phyloP scores from a whole-genome alignment of 2,888 invertebrate genomes.

The Drosophila longiperda region DNA sequence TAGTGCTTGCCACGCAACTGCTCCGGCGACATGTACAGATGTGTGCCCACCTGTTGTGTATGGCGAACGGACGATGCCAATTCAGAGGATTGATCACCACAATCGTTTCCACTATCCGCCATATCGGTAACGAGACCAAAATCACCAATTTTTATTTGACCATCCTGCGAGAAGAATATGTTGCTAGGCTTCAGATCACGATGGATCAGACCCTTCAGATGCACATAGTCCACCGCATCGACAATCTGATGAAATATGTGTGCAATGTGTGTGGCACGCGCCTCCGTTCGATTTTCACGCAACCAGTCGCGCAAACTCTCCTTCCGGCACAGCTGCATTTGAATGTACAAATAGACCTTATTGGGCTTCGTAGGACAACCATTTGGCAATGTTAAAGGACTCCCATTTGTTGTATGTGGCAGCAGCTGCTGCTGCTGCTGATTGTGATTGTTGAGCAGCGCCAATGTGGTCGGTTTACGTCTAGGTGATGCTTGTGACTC shows the following conservation, averaged over 20 bases:
- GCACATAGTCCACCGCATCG: slow-evolving; percentile 97
- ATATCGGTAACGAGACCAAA: slow-evolving; percentile 98
- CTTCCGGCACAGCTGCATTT: slow-evolving; percentile 97
- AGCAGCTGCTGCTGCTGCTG: slow-evolving; percentile 38
- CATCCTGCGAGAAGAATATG: slow-evolving; percentile 96
- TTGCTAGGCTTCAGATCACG: slow-evolving; percentile 98
- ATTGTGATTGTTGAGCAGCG: slow-evolving; percentile 65
- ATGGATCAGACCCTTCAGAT: slow-evolving; percentile 96
- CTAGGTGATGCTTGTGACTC: slow-evolving; percentile 37
- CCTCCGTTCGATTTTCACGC: slow-evolving; percentile 86
- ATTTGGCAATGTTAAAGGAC: slow-evolving; percentile 38
- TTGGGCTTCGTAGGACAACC: slow-evolving; percentile 65
- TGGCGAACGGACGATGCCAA: slow-evolving; percentile 85
- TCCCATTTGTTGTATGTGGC: slow-evolving; percentile 16
- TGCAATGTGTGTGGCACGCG: slow-evolving; percentile 86
- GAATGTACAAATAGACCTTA: slow-evolving; percentile 95
- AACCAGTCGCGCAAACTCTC: slow-evolving; percentile 97
- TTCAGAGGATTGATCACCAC: slow-evolving; percentile 75
- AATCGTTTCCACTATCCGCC: slow-evolving; percentile 86
- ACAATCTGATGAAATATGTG: slow-evolving; percentile 95
- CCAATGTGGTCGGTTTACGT: slow-evolving; percentile 82
- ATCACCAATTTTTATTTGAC: slow-evolving; percentile 97
- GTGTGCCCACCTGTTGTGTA: slow-evolving; percentile 92
- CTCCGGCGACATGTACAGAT: slow-evolving; percentile 99
- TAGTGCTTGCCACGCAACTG: slow-evolving; percentile 91